Conservation (phyloP, 2,113 vertebrate genomes). For the Falcunculus frontatus region DNA sequence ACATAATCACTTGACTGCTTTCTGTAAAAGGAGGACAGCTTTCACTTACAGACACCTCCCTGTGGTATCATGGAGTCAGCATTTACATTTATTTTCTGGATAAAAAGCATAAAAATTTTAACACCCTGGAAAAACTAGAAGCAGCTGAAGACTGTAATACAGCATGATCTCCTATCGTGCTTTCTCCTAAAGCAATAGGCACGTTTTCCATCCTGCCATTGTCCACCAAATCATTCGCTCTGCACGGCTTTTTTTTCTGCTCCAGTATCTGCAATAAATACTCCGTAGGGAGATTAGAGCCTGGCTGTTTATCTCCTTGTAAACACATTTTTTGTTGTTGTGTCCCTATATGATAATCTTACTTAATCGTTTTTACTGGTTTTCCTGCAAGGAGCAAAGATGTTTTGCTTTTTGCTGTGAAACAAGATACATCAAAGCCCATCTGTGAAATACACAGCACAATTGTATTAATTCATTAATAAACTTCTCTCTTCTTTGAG, state of each 20-base stretch:
- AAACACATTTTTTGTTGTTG: neutral
- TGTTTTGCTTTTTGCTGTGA: neutral
- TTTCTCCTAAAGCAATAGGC: neutral
- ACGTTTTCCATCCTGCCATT: neutral
- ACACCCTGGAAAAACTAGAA: neutral
- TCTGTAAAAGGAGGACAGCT: neutral
- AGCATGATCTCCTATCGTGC: neutral
- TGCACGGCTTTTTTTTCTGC: neutral
- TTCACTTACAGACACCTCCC: neutral
- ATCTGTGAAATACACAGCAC: neutral
- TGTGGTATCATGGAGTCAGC: neutral
- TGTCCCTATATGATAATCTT: neutral
- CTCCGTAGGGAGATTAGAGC: neutral
- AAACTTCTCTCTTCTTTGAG: neutral
- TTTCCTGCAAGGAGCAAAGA: neutral
- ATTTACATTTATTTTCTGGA: neutral
- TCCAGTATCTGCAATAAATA: neutral
- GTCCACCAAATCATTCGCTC: neutral
- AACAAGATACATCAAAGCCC: neutral
- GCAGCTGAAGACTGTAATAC: neutral
- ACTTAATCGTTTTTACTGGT: neutral
- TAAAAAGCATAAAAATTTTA: neutral
- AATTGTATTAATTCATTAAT: slow-evolving; percentile 2
- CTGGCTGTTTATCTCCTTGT: neutral
- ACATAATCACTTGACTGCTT: no score